Evolutionary conservation across 1,140 invertebrate species (phyloP), one percentile per base, ranked within the genome.

Genomic region (Hylyphantes graminicola): DNA sequence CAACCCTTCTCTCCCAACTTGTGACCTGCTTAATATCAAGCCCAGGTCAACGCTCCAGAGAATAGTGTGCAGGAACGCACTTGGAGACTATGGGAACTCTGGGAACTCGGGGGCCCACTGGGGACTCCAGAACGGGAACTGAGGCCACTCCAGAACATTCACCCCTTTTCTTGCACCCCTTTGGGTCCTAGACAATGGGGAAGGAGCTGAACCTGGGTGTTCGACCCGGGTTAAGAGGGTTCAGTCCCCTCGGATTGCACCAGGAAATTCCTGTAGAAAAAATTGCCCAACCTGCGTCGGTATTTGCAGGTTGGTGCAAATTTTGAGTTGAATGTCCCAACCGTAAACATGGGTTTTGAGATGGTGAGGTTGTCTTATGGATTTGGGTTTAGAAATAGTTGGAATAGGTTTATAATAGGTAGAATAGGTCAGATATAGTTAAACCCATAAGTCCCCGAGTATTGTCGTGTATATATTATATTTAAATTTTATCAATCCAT

Each of bases 241-340:
- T 81, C 79, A 81, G 48, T 63, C 57, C 50, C 55, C 79, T 11
- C 48, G 9, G 15, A 53, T 7, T 63, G 48, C 74, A 76, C 21
- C 74, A 67, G 67, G 79, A 64, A 81, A 81, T 73, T 81, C 68
- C 79, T 11, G 15, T 73, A 19, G 73, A 81, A 70, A 73, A 81
- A 63, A 19, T 73, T 57, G 72, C 59, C 21, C 57, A 81, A 81
- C 79, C 79, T 81, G 79, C 68, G 59, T 81, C 57, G 79, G 79
- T 64, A 81, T 81, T 73, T 54, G 79, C 50, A 63, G 68, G 67
- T 81, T 63, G 79, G 79, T 81, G 79, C 79, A 72, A 73, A 72
- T 53, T 19, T 12, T 11, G 65, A 64, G 79, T 81, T 81, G 67
- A 81, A 73, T 57, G 79, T 73, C 65, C 79, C 50, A 13, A 9